These are phyloP conservation scores for Nanorana parkeri DNA, from an alignment of 2,113 vertebrate genomes.

Conservation along the genomic window DNA sequence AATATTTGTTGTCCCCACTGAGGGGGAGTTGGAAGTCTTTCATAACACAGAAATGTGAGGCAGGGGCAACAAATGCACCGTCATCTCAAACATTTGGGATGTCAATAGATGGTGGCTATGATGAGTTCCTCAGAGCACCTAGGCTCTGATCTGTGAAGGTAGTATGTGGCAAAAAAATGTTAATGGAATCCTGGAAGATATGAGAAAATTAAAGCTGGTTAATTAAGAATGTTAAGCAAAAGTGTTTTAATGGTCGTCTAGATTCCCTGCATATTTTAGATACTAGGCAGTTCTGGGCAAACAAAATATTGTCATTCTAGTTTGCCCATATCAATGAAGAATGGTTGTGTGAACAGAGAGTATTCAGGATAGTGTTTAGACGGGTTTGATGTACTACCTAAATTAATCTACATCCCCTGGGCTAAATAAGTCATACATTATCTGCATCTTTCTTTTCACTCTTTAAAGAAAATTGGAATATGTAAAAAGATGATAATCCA, in stretches of 20 bases:
- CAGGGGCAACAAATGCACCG: too few species aligned
- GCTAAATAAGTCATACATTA: background rate
- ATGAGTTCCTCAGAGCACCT: too few species aligned
- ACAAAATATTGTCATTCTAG: constrained; percentile 51
- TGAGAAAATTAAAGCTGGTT: background rate
- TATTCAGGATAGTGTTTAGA: background rate
- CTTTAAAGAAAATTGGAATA: background rate
- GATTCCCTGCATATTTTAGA: constrained; percentile 66
- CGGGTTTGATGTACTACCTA: background rate
- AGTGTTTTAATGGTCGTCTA: constrained; percentile 65
- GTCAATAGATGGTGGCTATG: too few species aligned
- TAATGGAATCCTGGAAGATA: background rate
- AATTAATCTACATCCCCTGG: background rate
- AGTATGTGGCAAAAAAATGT: too few species aligned
- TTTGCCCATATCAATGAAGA: constrained; percentile 6
- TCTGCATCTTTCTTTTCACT: background rate
- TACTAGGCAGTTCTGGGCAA: constrained; percentile 66
- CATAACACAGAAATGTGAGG: too few species aligned
- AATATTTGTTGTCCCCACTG: too few species aligned
- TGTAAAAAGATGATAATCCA: too few species aligned
- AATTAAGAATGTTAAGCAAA: constrained; percentile 36
- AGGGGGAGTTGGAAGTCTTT: too few species aligned
- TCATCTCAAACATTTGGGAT: too few species aligned
- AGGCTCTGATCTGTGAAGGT: too few species aligned
- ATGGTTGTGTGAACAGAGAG: background rate